These are phyloP conservation scores for Camelus dromedarius DNA, from an alignment of 2,113 vertebrate genomes.

Conservation along the genomic window DNA sequence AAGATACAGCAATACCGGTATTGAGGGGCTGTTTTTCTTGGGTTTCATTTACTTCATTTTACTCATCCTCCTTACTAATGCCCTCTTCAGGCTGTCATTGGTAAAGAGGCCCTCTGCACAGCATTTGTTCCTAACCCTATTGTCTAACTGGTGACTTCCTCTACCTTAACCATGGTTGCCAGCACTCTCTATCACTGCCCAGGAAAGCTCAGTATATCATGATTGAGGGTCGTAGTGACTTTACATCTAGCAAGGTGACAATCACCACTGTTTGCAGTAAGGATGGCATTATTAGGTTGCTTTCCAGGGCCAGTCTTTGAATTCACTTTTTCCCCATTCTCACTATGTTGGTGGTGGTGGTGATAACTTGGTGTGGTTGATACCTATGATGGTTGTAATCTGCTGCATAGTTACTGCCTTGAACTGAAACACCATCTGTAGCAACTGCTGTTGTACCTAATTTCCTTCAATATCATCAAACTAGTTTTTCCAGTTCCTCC, in stretches of 20 bases:
- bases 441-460: not conserved
- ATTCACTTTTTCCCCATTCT: not conserved
- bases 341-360: not conserved
- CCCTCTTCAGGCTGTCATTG: not conserved
- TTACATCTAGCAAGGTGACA: not conserved
- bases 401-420: not conserved
- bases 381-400: not conserved
- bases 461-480: not conserved
- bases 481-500: not conserved
- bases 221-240: not conserved
- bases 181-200: not conserved
- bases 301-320: not conserved
- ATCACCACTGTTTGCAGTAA: not conserved
- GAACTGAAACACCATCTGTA: not conserved
- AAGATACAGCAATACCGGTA: not conserved
- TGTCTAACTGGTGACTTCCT: not conserved
- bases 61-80: not conserved
- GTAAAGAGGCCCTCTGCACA: not conserved
- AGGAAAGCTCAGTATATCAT: not conserved
- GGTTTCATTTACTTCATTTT: not conserved
- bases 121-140: no score
- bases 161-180: not conserved
- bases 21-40: not conserved
- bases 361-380: not conserved
- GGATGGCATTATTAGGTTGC: not conserved